Evolutionary conservation across 2,113 vertebrate species (phyloP), one percentile per base, ranked within the genome.

Genomic region (Odontophorus gujanensis): DNA sequence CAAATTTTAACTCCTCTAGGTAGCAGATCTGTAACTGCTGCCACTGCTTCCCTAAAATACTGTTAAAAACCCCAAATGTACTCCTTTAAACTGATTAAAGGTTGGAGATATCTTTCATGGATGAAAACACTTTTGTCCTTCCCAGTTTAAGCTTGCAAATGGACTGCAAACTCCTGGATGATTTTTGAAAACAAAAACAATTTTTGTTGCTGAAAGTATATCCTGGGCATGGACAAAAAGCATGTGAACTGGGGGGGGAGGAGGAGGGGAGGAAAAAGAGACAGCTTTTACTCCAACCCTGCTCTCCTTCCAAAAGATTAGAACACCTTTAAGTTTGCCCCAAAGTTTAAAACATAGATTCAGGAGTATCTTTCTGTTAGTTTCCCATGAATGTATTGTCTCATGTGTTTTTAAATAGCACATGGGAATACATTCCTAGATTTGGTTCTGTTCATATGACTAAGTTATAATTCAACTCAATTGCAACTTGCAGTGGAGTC

Each of bases 1-100:
- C 45, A 95, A 92, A 92, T 93, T 72, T 91, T 92, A 92, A 96
- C 83, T 91, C 88, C 84, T 80, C 58, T 50, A 65, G 76, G 30
- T 50, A 92, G 82, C 36, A 93, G 68, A 88, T 93, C 68, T 77
- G 32, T 87, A 97, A 92, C 59, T 67, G 57, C 40, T 91, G 80
- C 85, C 73, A 92, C 91, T 5, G 16, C 76, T 89, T n/a, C 68
- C 57, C 69, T 81, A 61, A 80, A 83, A 28, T 67, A 72, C 67
- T 94, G 63, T 57, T 95, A 92, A 81, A 88, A 85, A 90, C 13
- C 11, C 0, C 50, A 55, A 66, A 50, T 45, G 65, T 42, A 79
- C 21, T 24, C 13, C 53, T 82, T 66, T 77, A 43, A 91, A 89
- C 6, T 51, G 30, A 89, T 72, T 68, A 72, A 89, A 53, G 73